A percentile compares a stretch with the other conserved stretches of the same genome.
Conservation (phyloP, 1,140 invertebrate species). For the Drosophila gunungcola region DNA sequence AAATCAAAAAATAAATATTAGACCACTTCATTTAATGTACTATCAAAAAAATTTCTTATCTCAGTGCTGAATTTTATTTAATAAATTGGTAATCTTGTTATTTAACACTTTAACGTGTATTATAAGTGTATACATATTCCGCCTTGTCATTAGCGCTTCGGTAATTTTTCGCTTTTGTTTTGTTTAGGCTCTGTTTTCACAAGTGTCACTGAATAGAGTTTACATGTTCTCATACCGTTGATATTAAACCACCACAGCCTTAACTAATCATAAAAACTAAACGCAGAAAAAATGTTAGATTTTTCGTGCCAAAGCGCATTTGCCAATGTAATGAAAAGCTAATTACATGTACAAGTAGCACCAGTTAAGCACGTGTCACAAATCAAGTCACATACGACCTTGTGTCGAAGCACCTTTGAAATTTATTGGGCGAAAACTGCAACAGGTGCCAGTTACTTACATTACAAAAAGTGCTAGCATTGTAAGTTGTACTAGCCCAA, state of each 20-base stretch:
- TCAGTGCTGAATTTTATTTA: neutral
- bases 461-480: neutral
- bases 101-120: neutral
- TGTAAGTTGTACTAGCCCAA: neutral
- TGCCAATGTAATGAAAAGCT: constrained; percentile 12
- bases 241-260: neutral
- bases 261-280: neutral
- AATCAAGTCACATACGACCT: constrained; percentile 32
- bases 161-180: constrained; percentile 19
- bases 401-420: constrained; percentile 24
- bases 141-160: constrained; percentile 11
- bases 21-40: no score
- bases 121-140: constrained; percentile 2
- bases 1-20: no score
- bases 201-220: constrained; percentile 11
- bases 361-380: constrained; percentile 32
- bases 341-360: constrained; percentile 8
- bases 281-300: constrained; percentile 1
- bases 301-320: constrained; percentile 16
- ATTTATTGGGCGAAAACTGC: constrained; percentile 11
- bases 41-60: neutral
- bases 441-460: neutral
- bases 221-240: constrained; percentile 4
- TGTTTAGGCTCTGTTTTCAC: constrained; percentile 17
- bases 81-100: neutral